A percentile compares a stretch with the other conserved stretches of the same genome.
Conservation (phyloP, 2,888 invertebrate species). For the Notocelia uddmanniana region DNA sequence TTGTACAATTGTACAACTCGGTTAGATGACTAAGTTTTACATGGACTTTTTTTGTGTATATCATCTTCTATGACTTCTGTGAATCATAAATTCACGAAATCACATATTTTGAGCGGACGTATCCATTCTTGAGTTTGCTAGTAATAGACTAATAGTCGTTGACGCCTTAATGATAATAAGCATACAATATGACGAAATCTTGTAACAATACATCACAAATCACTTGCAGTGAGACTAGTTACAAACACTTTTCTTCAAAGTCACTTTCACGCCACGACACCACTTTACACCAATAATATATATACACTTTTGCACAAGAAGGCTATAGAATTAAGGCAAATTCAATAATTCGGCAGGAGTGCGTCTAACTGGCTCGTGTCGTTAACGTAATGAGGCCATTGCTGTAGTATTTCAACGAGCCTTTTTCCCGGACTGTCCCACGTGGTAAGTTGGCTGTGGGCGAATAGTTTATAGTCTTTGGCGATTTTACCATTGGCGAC, state of each 20-base stretch:
- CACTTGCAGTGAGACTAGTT: background rate
- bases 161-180: background rate
- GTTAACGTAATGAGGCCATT: slow-evolving; percentile 88
- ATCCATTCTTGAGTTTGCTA: background rate
- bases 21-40: too few species aligned
- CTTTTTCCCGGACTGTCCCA: slow-evolving; percentile 89
- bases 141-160: too few species aligned
- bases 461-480: slow-evolving; percentile 88
- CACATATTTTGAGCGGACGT: background rate
- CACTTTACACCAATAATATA: background rate
- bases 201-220: background rate
- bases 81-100: too few species aligned
- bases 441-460: slow-evolving; percentile 88
- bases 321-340: background rate
- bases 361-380: slow-evolving; percentile 61
- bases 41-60: too few species aligned
- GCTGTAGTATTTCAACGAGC: slow-evolving; percentile 87
- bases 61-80: too few species aligned
- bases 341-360: slow-evolving; percentile 63
- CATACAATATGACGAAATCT: background rate
- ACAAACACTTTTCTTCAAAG: background rate
- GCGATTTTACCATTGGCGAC: slow-evolving; percentile 86
- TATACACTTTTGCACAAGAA: background rate
- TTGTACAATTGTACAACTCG: too few species aligned
- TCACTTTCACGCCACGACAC: background rate